These are phyloP conservation scores for Leucoraja erinaceus DNA, from an alignment of 2,113 vertebrate species.

Conservation along the genomic window DNA sequence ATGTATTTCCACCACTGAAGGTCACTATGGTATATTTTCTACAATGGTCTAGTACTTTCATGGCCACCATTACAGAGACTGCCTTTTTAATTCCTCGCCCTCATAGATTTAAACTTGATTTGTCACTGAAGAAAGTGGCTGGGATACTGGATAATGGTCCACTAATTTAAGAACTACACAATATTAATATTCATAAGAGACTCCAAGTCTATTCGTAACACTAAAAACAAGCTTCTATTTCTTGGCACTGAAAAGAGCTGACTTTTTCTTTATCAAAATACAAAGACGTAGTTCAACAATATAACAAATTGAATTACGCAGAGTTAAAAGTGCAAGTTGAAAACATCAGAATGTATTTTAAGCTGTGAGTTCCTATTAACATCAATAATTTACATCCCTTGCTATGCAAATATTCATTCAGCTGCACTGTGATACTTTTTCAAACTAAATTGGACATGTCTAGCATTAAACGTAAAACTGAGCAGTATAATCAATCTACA, in stretches of 20 bases:
- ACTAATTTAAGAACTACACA: too few relatives aligned
- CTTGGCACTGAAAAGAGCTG: neutral
- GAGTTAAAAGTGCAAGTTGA: slow-evolving; percentile 24
- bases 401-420: slow-evolving; percentile 35
- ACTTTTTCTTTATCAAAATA: neutral
- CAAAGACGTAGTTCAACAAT: slow-evolving; percentile 3
- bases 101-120: too few relatives aligned
- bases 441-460: slow-evolving; percentile 37
- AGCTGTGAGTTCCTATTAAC: neutral
- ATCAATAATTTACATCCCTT: slow-evolving; percentile 16
- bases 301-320: neutral
- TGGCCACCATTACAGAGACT: too few relatives aligned
- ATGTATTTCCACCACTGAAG: too few relatives aligned
- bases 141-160: too few relatives aligned
- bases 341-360: slow-evolving; percentile 29
- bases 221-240: neutral
- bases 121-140: too few relatives aligned
- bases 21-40: too few relatives aligned
- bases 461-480: slow-evolving; percentile 31
- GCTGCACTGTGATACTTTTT: slow-evolving; percentile 6
- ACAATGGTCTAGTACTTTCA: too few relatives aligned
- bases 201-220: too few relatives aligned
- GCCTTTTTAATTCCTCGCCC: too few relatives aligned
- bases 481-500: slow-evolving; percentile 30
- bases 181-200: too few relatives aligned